phyloP scores from a whole-genome alignment of 2,797 vertebrate species.

The Perodicticus potto region DNA sequence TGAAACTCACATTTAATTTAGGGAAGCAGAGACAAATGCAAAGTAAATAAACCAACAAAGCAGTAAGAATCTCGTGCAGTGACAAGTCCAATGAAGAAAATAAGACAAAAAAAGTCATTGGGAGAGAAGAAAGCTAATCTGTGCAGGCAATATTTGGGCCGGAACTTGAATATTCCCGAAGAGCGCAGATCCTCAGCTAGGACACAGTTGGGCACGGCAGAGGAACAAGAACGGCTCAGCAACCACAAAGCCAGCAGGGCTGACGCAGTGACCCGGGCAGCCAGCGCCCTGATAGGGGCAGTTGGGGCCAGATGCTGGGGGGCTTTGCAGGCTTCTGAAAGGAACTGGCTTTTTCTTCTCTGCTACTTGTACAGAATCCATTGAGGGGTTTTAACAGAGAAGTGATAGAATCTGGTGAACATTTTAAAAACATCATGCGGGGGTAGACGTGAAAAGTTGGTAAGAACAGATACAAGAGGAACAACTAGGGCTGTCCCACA shows the following conservation, averaged over 20 bases:
- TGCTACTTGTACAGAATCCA: not conserved
- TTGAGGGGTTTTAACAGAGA: not conserved
- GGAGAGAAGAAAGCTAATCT: not conserved
- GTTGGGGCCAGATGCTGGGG: not conserved
- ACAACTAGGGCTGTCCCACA: not conserved
- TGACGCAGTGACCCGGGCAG: not conserved
- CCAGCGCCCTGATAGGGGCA: not conserved
- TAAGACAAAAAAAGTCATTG: not conserved
- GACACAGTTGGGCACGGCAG: not conserved
- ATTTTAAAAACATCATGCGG: not conserved
- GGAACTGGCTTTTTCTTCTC: not conserved
- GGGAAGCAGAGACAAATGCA: not conserved
- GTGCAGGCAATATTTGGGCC: not conserved
- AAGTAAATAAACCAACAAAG: not conserved
- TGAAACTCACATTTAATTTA: not conserved
- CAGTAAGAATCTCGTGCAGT: not conserved
- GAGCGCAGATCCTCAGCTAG: not conserved
- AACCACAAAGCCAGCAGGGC: accelerated
- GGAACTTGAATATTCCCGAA: not conserved
- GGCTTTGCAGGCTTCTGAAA: not conserved
- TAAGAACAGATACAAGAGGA: not conserved
- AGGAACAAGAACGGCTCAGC: not conserved
- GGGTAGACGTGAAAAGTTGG: not conserved
- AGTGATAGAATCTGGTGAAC: not conserved
- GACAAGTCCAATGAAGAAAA: not conserved